Base-by-base conservation (phyloP, 2,888 invertebrate species). In the Cordilura impudica region DNA sequence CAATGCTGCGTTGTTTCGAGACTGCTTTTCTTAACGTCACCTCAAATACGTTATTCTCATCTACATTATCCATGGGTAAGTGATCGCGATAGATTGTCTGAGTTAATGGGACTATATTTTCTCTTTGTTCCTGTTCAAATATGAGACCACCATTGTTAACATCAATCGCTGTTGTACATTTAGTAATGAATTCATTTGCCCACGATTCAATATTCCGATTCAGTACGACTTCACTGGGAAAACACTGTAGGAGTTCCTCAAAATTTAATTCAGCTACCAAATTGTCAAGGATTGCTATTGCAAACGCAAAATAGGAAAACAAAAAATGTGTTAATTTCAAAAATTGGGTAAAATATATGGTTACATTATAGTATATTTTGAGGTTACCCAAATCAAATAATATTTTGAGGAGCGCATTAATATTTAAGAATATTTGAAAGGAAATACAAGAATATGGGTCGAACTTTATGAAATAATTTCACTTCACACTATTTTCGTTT, bases 1-100 rank as follows among this genome's bases (percentile, higher is more conserved):
- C 92, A 83, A 93, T 92, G 19, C 93, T 92, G 71, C 93, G 92
- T 84, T 92, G 92, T 39, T 92, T 92, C 77, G 92, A 91, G 69
- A 92, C 92, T 51, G 89, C 89, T 77, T 88, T 88, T 3, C 89
- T 87, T 51, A 89, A 78, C 2, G 88, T 88, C 7, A 89, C 56
- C 78, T 89, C 89, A 58, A 89, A 89, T 0, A 89, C 87, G 84
- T 89, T 89, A 14, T 85, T 85, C 75, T 89, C 89, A 72, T 89
- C 89, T 29, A 89, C 86, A 78, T 88, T 89, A 49, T 89, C 89
- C 87, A 88, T 88, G 2, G 88, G 86, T 65, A 87, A 75, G 56
- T 88, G 87, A 16, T 85, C 83, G 18, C 87, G 83, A 18, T 75
- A 60, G 16, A 78, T 29, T 18, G 66, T 69, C 80, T 84, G 61